A percentile compares a stretch with the other conserved stretches of the same genome.
These are phyloP conservation scores for Manacus vitellinus DNA, from an alignment of 2,113 vertebrate genomes.

Conservation along the genomic window DNA sequence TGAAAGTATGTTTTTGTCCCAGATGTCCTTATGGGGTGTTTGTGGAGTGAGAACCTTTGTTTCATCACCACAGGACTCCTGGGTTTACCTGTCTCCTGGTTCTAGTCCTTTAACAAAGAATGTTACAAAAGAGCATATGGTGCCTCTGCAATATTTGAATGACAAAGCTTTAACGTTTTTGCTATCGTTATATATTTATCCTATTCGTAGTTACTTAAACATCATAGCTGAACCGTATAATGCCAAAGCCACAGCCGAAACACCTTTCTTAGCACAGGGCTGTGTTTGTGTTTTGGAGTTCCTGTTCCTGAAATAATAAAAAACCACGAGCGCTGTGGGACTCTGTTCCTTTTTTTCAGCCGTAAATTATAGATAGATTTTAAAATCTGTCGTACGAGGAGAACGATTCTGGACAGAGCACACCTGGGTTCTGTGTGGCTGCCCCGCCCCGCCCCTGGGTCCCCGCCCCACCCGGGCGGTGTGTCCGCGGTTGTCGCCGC, in stretches of 20 bases:
- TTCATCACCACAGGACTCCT: neutral
- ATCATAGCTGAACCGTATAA: neutral
- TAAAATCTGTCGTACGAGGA: neutral
- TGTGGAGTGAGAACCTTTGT: neutral
- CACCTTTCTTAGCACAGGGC: neutral
- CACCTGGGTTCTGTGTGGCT: too few species aligned
- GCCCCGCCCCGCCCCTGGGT: too few species aligned
- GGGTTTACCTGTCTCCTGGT: neutral
- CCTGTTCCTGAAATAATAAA: neutral
- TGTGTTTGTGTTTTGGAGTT: neutral
- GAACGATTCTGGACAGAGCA: neutral
- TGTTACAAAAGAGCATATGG: too few species aligned
- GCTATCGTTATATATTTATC: too few species aligned
- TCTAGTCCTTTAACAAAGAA: neutral
- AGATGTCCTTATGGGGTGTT: neutral
- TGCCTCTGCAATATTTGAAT: too few species aligned
- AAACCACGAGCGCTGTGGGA: neutral
- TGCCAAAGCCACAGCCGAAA: neutral
- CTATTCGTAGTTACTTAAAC: too few species aligned
- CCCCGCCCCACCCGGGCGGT: too few species aligned
- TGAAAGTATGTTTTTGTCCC: neutral
- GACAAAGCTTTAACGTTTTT: too few species aligned
- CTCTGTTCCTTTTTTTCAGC: rapidly evolving
- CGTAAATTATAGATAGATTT: neutral
- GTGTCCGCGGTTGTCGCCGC: too few species aligned